Base-by-base conservation (phyloP, 2,888 invertebrate genomes). In the Lottia gigantea region DNA sequence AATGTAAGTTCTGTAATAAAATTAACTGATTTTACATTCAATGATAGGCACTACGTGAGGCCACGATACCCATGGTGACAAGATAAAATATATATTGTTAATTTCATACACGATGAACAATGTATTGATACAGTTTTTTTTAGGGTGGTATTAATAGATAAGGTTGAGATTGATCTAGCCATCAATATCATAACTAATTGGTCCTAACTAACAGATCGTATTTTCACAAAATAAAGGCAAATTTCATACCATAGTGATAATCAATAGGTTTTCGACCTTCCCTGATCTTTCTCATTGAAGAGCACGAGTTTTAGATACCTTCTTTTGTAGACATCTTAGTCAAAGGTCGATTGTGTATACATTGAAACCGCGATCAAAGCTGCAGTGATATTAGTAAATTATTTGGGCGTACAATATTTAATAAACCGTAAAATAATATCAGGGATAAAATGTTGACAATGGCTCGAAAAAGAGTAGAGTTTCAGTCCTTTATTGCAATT, bases 341-440 rank as follows among this genome's bases (percentile, higher is more conserved):
- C 12, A 15, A 55, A 23, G 55, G 55, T 55, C 55, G 55, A 55
- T 55, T 55, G 55, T 55, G 23, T 55, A 8, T 55, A 55, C 55
- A 55, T 55, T 40, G 40, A 55, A 55, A 11, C 23, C 19, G 12
- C 19, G 19, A 55, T 55, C 55, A 55, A 55, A 55, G 55, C 23
- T 12, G 23, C 23, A 23, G 19, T 23, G 15, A 55, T 55, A 55
- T 55, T 55, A 55, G 55, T 23, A 55, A 55, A 55, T 55, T 55
- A 55, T 55, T 55, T 55, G 55, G 55, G 55, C 55, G 55, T 55
- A 23, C 55, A 23, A 55, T 55, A 23, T 55, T 55, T 55, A 55
- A 55, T 55, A 23, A 23, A 55, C 55, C 55, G 55, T 19, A 23
- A 55, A 23, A 55, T 55, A 40, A 40, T 40, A 40, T 40, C 6